A percentile compares a stretch with the other conserved stretches of the same genome.
Conservation (phyloP, 1,140 invertebrate species). For the Drosophila elegans region DNA sequence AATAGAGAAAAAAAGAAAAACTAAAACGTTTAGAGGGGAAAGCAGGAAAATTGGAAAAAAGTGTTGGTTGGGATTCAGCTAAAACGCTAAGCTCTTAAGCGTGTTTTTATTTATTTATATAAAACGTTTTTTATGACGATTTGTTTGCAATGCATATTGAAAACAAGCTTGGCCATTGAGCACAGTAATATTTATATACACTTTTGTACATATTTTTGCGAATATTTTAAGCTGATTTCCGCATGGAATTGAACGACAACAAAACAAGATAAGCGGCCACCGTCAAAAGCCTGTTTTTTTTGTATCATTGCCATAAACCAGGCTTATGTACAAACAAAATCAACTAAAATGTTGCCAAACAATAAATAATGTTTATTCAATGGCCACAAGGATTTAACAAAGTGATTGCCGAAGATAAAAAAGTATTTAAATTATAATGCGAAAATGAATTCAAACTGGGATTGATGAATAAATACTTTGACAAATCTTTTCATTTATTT, state of each 20-base stretch:
- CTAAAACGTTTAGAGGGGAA: background rate
- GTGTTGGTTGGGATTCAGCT: conserved; percentile 16
- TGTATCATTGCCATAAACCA: conserved; percentile 26
- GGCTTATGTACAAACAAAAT: conserved; percentile 25
- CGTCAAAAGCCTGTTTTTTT: conserved; percentile 20
- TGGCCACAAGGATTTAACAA: conserved; percentile 40
- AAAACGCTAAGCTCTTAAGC: conserved; percentile 72
- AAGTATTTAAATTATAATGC: conserved; percentile 25
- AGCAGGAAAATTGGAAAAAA: conserved; percentile 19
- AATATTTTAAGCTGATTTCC: conserved; percentile 80
- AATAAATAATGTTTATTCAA: conserved; percentile 40
- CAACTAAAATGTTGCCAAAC: conserved; percentile 25
- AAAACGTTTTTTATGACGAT: conserved; percentile 38
- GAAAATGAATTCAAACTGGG: conserved; percentile 30
- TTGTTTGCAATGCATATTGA: conserved; percentile 61
- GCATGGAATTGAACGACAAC: conserved; percentile 66
- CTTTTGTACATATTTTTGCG: conserved; percentile 45
- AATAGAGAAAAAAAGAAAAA: conserved; percentile 1
- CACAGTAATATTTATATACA: conserved; percentile 44
- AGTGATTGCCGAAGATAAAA: conserved; percentile 32
- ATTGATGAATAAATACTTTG: conserved; percentile 25
- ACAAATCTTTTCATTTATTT: conserved; percentile 12
- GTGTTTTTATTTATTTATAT: conserved; percentile 68
- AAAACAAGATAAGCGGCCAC: conserved; percentile 64
- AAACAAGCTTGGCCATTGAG: conserved; percentile 36